Conservation (phyloP, 2,113 vertebrate species). For the Scophthalmus maximus region DNA sequence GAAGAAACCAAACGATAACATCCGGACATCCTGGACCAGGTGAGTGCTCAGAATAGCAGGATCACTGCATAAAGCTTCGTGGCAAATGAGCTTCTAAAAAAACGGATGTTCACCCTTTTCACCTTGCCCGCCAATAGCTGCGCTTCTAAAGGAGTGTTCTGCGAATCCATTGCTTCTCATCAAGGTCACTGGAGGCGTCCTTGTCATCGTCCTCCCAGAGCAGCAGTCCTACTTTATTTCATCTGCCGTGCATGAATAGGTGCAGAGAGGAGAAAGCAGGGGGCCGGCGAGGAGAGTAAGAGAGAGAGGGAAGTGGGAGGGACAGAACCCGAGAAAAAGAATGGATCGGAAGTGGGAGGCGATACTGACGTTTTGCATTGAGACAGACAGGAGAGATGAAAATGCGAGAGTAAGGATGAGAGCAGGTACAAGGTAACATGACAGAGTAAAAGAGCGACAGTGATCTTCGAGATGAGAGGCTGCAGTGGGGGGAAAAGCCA, state of each 20-base stretch:
- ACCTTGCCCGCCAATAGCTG: background rate
- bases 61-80: background rate
- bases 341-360: constrained; percentile 25
- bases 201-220: constrained; percentile 16
- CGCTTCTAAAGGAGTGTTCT: background rate
- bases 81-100: background rate
- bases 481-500: constrained; percentile 21
- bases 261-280: background rate
- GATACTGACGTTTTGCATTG: constrained; percentile 31
- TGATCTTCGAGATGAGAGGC: constrained; percentile 46
- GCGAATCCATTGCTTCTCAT: constrained; percentile 8
- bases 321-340: constrained; percentile 9
- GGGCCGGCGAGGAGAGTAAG: background rate
- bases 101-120: background rate
- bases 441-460: constrained; percentile 40
- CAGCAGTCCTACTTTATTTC: constrained; percentile 31
- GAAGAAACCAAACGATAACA: constrained; percentile 5
- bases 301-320: background rate
- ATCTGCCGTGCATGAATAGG: constrained; percentile 19
- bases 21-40: too few relatives aligned
- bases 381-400: constrained; percentile 36
- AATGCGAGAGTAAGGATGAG: constrained; percentile 24
- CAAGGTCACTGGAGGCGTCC: constrained; percentile 20
- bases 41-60: too few relatives aligned
- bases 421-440: constrained; percentile 28